These are phyloP conservation scores for Oceanites oceanicus DNA, from an alignment of 2,113 vertebrate species.

Conservation along the genomic window DNA sequence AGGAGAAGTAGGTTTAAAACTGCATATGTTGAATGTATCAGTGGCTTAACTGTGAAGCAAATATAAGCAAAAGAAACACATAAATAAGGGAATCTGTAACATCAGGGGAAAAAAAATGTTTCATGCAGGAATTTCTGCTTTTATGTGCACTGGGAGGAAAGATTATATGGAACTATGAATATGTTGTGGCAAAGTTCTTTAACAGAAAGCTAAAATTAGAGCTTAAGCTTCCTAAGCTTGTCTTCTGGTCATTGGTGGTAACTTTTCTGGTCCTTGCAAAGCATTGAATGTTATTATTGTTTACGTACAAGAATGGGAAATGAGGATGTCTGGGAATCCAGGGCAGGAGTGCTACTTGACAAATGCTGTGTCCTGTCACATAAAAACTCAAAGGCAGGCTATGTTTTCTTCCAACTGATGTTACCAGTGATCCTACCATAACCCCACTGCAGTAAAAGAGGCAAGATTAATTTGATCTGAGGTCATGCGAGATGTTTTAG, in stretches of 20 bases:
- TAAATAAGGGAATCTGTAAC: neutral
- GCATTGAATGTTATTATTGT: neutral
- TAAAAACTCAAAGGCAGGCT: neutral
- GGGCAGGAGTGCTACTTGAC: neutral
- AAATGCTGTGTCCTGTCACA: neutral
- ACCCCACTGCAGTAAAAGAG: neutral
- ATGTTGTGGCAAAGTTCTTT: neutral
- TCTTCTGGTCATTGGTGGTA: neutral
- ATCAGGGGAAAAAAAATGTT: rapidly evolving
- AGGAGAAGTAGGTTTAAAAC: neutral
- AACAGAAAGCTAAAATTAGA: neutral
- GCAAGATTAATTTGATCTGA: neutral
- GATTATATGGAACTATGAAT: neutral
- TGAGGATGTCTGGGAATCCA: neutral
- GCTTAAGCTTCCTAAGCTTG: neutral
- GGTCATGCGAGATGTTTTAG: neutral
- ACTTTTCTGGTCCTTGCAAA: neutral
- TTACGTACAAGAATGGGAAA: neutral
- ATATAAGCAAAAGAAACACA: neutral
- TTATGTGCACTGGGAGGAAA: neutral
- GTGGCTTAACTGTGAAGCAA: neutral
- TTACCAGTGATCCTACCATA: neutral
- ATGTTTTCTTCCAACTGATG: neutral
- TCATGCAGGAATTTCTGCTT: neutral
- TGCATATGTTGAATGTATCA: neutral